Base-by-base conservation (phyloP, 1,140 invertebrate species). In the Idris sp. region DNA sequence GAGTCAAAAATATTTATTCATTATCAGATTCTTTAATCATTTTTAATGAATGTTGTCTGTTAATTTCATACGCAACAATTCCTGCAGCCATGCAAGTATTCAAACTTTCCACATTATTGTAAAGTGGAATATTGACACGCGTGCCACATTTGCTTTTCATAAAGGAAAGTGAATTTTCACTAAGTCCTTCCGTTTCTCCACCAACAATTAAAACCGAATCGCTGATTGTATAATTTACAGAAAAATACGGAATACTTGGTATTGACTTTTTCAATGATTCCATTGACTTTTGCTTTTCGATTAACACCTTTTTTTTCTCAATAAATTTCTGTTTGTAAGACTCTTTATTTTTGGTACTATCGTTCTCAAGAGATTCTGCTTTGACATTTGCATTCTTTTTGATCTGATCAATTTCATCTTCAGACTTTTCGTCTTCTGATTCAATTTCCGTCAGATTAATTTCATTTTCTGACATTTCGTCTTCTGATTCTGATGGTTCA, bases 111-210 rank as follows among this genome's bases (percentile, higher is more conserved):
- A 97, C 89, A 7, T 90, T 89, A 82, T 91, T 91, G 58, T 88
- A 89, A 61, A 97, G 82, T 0, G 96, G 96, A 74, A 98, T 93
- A 81, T 93, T 91, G 8, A 96, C 64, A 76, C 92, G 88, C 18
- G 89, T 77, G 26, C 92, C 93, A 64, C 90, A 89, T 73, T 80
- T 85, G 9, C 87, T 83, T 43, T 84, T 77, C 2, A 90, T 86
- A 15, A 93, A 86, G 74, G 89, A 85, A 68, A 90, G 90, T 6
- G 91, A 91, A 49, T 93, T 89, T 28, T 89, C 72, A 88, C 93
- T 95, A 2, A 97, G 86, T 0, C 96, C 95, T 83, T 93, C 90
- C 10, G 94, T 96, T 88, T 98, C 96, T n/a, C 96, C 95, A 14
- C 96, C 95, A 75, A 97, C 88, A 25, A 98, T 88, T 0, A 97